phyloP scores from a whole-genome alignment of 2,888 invertebrate genomes.

The Galeruca laticollis region DNA sequence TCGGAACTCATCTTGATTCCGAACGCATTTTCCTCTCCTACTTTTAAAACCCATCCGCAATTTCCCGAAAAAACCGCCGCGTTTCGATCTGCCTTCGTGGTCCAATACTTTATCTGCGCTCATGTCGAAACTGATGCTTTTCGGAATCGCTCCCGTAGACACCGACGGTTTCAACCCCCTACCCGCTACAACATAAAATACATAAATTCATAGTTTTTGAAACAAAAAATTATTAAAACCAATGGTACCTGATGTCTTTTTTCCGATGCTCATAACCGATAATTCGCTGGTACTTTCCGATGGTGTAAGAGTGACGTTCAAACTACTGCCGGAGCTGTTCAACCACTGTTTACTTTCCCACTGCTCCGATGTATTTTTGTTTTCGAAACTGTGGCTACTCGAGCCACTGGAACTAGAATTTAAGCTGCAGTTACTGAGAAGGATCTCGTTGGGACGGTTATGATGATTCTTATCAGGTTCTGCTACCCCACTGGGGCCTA shows the following conservation, averaged over 20 bases:
- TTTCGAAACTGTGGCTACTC: slow-evolving; percentile 66
- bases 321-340: slow-evolving; percentile 62
- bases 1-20: slow-evolving; percentile 60
- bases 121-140: slow-evolving; percentile 92
- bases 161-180: slow-evolving; percentile 66
- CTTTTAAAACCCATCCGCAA: slow-evolving; percentile 78
- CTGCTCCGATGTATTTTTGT: slow-evolving; percentile 53
- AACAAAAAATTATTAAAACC: too few species aligned
- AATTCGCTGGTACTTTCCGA: slow-evolving; percentile 62
- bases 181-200: background rate
- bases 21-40: slow-evolving; percentile 70
- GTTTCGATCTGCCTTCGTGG: slow-evolving; percentile 72
- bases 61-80: slow-evolving; percentile 80
- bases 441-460: slow-evolving; percentile 62
- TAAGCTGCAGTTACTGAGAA: slow-evolving; percentile 71
- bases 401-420: slow-evolving; percentile 69
- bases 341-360: slow-evolving; percentile 63
- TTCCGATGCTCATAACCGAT: slow-evolving; percentile 57
- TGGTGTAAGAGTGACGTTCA: slow-evolving; percentile 62
- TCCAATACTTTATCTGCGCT: slow-evolving; percentile 81
- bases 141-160: slow-evolving; percentile 88
- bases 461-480: slow-evolving; percentile 49
- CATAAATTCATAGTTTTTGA: too few species aligned
- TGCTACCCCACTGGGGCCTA: slow-evolving; percentile 35
- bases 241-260: slow-evolving; percentile 22